Percentiles rank a stretch among this genome's conserved stretches.
Evolutionary conservation across 2,888 invertebrate genomes (phyloP).

Genomic region (Orthosia gracilis): DNA sequence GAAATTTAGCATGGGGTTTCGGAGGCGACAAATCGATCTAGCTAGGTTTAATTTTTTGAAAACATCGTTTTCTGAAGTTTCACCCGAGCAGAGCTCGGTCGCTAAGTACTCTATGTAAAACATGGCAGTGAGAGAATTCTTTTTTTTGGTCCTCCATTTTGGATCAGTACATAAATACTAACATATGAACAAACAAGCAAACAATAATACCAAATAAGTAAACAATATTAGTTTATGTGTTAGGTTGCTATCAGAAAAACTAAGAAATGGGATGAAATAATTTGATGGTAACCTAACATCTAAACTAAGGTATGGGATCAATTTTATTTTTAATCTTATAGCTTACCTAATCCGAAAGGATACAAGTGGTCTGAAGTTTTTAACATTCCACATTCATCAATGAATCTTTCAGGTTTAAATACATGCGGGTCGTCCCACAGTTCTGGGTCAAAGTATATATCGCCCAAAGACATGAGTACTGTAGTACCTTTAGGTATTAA

Average conservation of each 20-base stretch:
- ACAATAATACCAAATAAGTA: background rate
- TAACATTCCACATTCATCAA: slow-evolving; percentile 89
- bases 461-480: slow-evolving; percentile 88
- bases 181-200: background rate
- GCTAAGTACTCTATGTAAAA: too few species aligned
- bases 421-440: slow-evolving; percentile 91
- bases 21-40: too few species aligned
- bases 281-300: background rate
- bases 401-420: slow-evolving; percentile 92
- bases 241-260: background rate
- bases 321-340: background rate
- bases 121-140: too few species aligned
- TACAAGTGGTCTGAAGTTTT: slow-evolving; percentile 90
- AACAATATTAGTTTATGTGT: background rate
- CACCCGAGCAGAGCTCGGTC: too few species aligned
- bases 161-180: background rate
- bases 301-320: too few species aligned
- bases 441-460: slow-evolving; percentile 89
- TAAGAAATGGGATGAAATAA: background rate
- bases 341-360: slow-evolving; percentile 93
- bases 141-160: too few species aligned
- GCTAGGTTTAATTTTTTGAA: too few species aligned
- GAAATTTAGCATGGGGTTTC: too few species aligned
- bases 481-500: slow-evolving; percentile 89
- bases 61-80: too few species aligned